phyloP scores from a whole-genome alignment of 2,113 vertebrate genomes.

The Hydrochoerus hydrochaeris region DNA sequence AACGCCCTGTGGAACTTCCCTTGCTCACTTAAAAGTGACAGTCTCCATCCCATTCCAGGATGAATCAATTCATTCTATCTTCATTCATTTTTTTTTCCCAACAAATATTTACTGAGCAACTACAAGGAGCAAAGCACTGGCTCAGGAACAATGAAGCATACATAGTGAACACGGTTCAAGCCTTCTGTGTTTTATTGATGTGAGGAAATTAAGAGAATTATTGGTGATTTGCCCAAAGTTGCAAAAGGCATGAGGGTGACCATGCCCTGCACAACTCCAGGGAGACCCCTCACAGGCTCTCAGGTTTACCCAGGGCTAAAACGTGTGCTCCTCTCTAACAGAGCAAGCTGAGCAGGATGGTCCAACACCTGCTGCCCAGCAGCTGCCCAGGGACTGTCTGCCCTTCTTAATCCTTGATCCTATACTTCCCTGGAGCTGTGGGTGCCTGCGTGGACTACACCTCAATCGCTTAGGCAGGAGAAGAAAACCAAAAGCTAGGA shows the following conservation, averaged over 20 bases:
- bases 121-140: not conserved
- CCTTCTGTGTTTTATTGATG: not conserved
- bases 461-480: not conserved
- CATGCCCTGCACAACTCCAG: fast-evolving
- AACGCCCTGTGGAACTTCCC: not conserved
- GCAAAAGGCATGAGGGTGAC: not conserved
- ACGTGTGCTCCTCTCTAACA: not conserved
- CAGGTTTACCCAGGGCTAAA: not conserved
- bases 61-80: not conserved
- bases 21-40: not conserved
- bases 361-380: not conserved
- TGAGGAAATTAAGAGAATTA: not conserved
- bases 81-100: not conserved
- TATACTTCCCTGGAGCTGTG: not conserved
- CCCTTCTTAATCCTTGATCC: not conserved
- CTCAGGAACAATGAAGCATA: not conserved
- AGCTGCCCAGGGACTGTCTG: too few species aligned
- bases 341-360: too few species aligned
- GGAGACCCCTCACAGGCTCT: not conserved
- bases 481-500: not conserved
- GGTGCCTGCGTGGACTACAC: fast-evolving
- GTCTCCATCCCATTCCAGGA: not conserved
- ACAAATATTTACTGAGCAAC: not conserved
- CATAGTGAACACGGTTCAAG: not conserved
- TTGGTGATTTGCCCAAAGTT: not conserved